A percentile compares a stretch with the other conserved stretches of the same genome.
phyloP scores from a whole-genome alignment of 37 sponge, comb jelly and placozoan species.

The Cladorhizidae sp. region DNA sequence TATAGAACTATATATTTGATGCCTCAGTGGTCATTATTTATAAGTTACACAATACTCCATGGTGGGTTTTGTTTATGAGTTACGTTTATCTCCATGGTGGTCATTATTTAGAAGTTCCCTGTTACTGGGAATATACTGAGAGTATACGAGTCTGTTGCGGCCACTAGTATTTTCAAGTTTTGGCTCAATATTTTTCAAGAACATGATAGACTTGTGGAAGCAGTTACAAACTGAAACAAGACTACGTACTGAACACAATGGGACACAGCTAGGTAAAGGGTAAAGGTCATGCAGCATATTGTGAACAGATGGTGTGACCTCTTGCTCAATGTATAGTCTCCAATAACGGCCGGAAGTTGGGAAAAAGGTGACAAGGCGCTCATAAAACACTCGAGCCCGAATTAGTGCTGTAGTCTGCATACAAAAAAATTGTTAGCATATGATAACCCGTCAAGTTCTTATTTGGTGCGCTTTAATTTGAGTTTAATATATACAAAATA shows the following conservation, averaged over 20 bases:
- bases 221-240: neutral
- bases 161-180: neutral
- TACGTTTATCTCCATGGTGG: no score
- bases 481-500: no score
- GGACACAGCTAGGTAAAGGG: neutral
- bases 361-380: slow-evolving; percentile 86
- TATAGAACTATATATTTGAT: no score
- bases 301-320: slow-evolving; percentile 68
- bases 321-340: slow-evolving; percentile 96
- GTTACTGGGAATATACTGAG: no score
- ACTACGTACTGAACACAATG: neutral
- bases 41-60: no score
- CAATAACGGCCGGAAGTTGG: slow-evolving; percentile 95
- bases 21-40: no score
- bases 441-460: neutral
- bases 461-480: neutral
- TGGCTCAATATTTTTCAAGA: slow-evolving; percentile 9
- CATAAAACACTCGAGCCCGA: slow-evolving; percentile 79
- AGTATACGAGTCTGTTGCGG: no score
- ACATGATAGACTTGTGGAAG: neutral
- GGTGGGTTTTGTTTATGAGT: no score
- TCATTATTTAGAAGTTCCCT: no score
- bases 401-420: slow-evolving; percentile 54
- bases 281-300: slow-evolving; percentile 30
- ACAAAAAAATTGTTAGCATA: neutral